Conservation (phyloP, 2,888 invertebrate genomes). For the Metellina segmentata region DNA sequence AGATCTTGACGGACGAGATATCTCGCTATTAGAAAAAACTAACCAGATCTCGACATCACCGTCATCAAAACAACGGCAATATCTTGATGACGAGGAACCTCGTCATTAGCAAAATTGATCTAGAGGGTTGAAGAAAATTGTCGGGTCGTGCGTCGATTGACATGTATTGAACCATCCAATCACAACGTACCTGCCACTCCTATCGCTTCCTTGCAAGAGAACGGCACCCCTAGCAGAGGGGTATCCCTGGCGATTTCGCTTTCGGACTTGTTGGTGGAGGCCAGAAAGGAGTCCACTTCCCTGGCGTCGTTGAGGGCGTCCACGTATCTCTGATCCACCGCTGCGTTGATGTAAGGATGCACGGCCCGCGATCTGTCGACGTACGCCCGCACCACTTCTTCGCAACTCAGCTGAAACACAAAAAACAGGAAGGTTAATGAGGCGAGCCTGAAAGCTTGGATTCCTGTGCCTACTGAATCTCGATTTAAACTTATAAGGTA, state of each 20-base stretch:
- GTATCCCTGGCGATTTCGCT: conserved; percentile 84
- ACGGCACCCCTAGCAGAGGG: conserved; percentile 94
- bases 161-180: too few relatives aligned
- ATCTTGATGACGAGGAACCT: too few relatives aligned
- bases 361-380: conserved; percentile 89
- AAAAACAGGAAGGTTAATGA: neutral
- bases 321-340: conserved; percentile 89
- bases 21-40: too few relatives aligned
- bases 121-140: too few relatives aligned
- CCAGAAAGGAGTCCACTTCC: conserved; percentile 87
- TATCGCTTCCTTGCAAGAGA: conserved; percentile 94
- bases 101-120: too few relatives aligned
- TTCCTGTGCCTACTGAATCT: too few relatives aligned
- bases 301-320: conserved; percentile 89
- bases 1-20: too few relatives aligned
- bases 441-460: neutral
- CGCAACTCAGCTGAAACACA: conserved; percentile 85
- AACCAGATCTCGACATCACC: too few relatives aligned
- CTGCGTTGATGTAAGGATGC: conserved; percentile 89
- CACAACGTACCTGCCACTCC: conserved; percentile 86
- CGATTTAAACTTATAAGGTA: too few relatives aligned
- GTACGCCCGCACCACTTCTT: conserved; percentile 87
- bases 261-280: conserved; percentile 84
- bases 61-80: too few relatives aligned
- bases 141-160: too few relatives aligned